Evolutionary conservation across 1,140 invertebrate genomes (phyloP), one percentile per base, ranked within the genome.

Genomic region (Vanessa tameamea): DNA sequence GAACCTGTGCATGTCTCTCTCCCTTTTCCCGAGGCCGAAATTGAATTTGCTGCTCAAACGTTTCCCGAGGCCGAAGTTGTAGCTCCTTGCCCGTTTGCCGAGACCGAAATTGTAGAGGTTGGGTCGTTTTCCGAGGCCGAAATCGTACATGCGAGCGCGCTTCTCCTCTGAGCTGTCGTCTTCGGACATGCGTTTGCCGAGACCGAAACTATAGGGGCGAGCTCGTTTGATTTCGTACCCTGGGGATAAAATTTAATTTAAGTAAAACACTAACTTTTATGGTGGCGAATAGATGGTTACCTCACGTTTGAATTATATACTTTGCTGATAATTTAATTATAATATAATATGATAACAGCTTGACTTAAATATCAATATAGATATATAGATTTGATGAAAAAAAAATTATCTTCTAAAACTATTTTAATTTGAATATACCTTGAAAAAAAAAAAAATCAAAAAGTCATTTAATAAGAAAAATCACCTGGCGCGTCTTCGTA

Each of bases 201-300:
- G 85, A 23, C 92, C 91, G 77, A 93, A 93, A 69, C 89, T 90
- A 86, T 93, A 93, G 2, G 91, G 91, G 7, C 91, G 84, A 37
- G 91, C 92, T 59, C 92, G 86, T 72, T 93, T 93, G 26, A 82
- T 80, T 69, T 91, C 86, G 66, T 87, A 90, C 64, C 75, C 92
- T 93, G 87, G 51, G 78, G 82, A 75, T 16, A 77, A 47, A 48
- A 57, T 64, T 53, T 47, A 26, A 50, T 50, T 50, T 50, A 50
- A 15, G 13, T 50, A 14, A 15, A 12, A 50, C 2, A n/a, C 2
- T 50, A 50, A 50, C 0, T 13, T n/a, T 50, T n/a, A 43, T 5
- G 26, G 2, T 31, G 6, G 3, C 6, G 2, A 31, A 31, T 31
- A 4, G 26, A 31, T 4, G 26, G 26, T 31, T 31, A 4, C 26